Conservation (phyloP, 2,888 invertebrate species). For the Euzetes globulus region DNA sequence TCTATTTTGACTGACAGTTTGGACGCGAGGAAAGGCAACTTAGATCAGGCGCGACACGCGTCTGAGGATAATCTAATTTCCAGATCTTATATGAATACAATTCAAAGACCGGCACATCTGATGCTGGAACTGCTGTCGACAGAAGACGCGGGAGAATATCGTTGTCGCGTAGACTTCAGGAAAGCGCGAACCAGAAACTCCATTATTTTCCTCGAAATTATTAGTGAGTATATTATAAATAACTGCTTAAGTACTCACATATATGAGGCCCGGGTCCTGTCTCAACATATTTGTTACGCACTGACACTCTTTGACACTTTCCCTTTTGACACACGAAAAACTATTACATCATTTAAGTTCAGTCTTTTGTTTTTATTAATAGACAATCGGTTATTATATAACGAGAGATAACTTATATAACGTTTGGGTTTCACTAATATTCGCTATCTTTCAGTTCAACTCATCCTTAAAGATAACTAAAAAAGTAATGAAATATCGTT, state of each 20-base stretch:
- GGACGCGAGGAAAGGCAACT: slow-evolving; percentile 40
- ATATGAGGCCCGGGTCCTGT: neutral
- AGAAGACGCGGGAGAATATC: slow-evolving; percentile 79
- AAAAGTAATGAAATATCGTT: neutral
- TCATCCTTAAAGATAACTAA: neutral
- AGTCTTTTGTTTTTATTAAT: slow-evolving; percentile 15
- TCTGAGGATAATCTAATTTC: slow-evolving; percentile 76
- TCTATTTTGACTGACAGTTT: slow-evolving; percentile 34
- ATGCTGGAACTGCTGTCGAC: slow-evolving; percentile 57
- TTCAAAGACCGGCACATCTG: slow-evolving; percentile 50
- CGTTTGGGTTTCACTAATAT: neutral
- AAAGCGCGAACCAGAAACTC: slow-evolving; percentile 83
- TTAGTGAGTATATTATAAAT: slow-evolving; percentile 57
- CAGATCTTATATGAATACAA: slow-evolving; percentile 72
- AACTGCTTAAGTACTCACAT: neutral
- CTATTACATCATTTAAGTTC: neutral
- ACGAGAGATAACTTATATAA: neutral
- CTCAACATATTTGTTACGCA: slow-evolving; percentile 3
- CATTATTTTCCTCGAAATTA: slow-evolving; percentile 80
- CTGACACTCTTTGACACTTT: slow-evolving; percentile 6
- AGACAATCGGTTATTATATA: slow-evolving; percentile 4
- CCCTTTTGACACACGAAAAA: neutral
- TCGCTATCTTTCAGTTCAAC: neutral
- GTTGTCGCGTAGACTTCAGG: slow-evolving; percentile 81
- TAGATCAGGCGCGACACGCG: slow-evolving; percentile 46